A percentile compares a stretch with the other conserved stretches of the same genome.
Evolutionary conservation across 1,140 invertebrate species (phyloP).

Genomic region (Oreohelix idahoensis): DNA sequence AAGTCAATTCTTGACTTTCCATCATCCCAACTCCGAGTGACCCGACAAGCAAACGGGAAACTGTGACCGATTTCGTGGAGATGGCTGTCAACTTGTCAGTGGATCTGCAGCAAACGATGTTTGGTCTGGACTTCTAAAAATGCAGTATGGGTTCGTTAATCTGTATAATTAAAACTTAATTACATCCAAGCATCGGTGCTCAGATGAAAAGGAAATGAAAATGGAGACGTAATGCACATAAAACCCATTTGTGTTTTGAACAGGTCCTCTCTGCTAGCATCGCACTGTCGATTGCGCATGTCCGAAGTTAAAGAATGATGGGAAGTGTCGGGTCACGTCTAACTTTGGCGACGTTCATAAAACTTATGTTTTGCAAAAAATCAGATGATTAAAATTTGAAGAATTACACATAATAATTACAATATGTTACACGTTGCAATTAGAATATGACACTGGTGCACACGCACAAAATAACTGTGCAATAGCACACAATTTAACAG

Average conservation of each 20-base stretch:
- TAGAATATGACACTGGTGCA: background rate
- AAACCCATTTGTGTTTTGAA: background rate
- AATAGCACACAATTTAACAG: background rate
- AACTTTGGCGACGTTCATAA: background rate
- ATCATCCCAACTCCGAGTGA: background rate
- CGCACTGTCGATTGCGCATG: background rate
- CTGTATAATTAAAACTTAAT: background rate
- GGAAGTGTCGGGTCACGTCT: conserved; percentile 8
- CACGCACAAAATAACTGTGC: background rate
- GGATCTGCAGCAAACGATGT: background rate
- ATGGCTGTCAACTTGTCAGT: background rate
- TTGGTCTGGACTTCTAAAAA: background rate
- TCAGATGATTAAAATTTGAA: background rate
- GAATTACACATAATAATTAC: background rate
- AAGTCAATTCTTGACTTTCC: background rate
- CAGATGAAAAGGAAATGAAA: background rate
- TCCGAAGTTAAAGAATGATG: background rate
- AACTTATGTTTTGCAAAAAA: background rate
- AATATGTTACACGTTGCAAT: background rate
- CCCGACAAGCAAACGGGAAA: background rate
- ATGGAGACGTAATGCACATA: background rate
- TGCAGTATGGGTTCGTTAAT: background rate
- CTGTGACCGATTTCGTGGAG: background rate
- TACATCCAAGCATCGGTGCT: background rate
- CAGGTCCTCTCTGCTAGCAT: background rate